Conservation (phyloP, 2,113 vertebrate species). For the Sylvia atricapilla region DNA sequence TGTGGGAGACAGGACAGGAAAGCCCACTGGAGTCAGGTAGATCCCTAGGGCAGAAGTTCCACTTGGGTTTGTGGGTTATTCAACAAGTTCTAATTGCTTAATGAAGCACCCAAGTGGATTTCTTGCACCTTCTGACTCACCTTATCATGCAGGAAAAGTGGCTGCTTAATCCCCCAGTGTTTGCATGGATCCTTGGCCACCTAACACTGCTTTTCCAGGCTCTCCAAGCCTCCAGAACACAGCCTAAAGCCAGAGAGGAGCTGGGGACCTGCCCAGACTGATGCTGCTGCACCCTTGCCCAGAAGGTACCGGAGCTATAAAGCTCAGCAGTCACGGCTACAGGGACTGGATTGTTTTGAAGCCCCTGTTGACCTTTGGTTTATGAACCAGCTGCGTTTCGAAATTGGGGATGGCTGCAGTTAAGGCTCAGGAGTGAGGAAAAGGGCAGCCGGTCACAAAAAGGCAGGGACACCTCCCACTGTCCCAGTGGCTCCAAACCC, state of each 20-base stretch:
- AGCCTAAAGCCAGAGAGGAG: not conserved
- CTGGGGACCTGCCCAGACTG: not conserved
- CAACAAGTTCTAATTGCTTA: not conserved
- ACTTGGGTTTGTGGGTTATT: not conserved
- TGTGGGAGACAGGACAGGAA: not conserved
- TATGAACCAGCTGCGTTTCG: not conserved
- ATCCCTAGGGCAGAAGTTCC: not conserved
- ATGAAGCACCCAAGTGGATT: not conserved
- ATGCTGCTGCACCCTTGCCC: not conserved
- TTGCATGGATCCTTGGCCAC: not conserved
- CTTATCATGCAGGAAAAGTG: too few species aligned
- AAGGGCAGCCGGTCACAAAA: not conserved
- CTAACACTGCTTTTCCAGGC: not conserved
- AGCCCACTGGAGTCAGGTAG: not conserved
- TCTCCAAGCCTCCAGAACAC: not conserved
- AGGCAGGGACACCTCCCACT: not conserved
- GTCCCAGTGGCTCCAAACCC: not conserved
- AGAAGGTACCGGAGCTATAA: not conserved
- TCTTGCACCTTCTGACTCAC: not conserved
- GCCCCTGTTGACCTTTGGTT: not conserved
- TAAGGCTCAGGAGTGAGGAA: not conserved
- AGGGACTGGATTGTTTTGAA: not conserved
- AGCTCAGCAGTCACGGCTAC: not conserved
- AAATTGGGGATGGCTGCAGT: not conserved
- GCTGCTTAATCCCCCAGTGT: not conserved